Conservation (phyloP, 2,113 vertebrate species). For the Microcebus murinus region DNA sequence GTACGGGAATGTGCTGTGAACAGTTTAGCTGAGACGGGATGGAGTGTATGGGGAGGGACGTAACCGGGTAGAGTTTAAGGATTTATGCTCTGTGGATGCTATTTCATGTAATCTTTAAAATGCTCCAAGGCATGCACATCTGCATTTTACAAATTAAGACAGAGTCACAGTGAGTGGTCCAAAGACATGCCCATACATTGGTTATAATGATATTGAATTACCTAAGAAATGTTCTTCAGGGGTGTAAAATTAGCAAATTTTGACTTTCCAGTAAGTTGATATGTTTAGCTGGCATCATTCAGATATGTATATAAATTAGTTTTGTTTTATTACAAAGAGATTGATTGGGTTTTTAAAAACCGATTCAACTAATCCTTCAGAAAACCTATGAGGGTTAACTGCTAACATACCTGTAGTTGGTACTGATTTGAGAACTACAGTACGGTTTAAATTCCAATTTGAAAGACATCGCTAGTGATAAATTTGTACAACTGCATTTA, state of each 20-base stretch:
- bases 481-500: not conserved
- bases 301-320: not conserved
- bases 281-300: not conserved
- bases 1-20: not conserved
- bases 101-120: not conserved
- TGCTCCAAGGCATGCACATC: not conserved
- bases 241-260: not conserved
- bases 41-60: too few species aligned
- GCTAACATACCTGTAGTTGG: not conserved
- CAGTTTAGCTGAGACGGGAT: not conserved
- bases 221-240: not conserved
- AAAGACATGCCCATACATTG: not conserved
- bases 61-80: not conserved
- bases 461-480: not conserved
- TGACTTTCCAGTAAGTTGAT: not conserved
- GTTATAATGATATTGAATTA: not conserved
- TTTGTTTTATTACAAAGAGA: not conserved
- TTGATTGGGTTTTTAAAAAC: not conserved
- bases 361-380: not conserved
- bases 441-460: slow-evolving; percentile 29
- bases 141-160: not conserved
- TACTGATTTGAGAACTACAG: not conserved
- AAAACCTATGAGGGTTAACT: not conserved
- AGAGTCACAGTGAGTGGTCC: not conserved
- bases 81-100: not conserved